phyloP scores from a whole-genome alignment of 2,113 vertebrate species.

The Ranitomeya imitator region DNA sequence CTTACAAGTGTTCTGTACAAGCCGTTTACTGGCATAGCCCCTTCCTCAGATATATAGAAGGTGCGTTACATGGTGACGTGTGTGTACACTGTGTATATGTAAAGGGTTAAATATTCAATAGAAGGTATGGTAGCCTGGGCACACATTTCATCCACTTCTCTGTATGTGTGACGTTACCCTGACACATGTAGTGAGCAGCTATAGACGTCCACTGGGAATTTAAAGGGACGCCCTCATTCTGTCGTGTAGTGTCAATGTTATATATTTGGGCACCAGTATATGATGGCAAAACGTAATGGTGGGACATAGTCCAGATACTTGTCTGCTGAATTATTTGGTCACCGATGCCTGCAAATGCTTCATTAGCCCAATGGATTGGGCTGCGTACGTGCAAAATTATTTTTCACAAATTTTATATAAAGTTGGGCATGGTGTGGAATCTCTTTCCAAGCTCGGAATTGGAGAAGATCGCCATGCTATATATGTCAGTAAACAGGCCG shows the following conservation, averaged over 20 bases:
- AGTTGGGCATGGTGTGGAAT: too few species aligned
- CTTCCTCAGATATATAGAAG: background rate
- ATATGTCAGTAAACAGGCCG: too few species aligned
- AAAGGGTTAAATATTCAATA: background rate
- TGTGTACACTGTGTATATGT: constrained; percentile 1
- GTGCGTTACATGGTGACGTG: background rate
- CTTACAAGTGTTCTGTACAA: background rate
- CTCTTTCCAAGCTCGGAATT: too few species aligned
- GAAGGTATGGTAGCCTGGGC: background rate
- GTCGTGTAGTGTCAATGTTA: background rate
- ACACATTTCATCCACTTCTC: background rate
- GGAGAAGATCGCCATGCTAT: too few species aligned
- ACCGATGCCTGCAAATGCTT: too few species aligned
- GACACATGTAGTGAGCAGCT: background rate
- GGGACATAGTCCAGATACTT: too few species aligned
- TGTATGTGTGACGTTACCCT: background rate
- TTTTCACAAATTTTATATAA: too few species aligned
- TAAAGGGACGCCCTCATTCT: background rate
- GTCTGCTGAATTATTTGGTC: too few species aligned
- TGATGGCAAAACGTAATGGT: too few species aligned
- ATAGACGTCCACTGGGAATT: background rate
- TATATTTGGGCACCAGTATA: background rate
- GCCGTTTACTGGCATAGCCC: background rate
- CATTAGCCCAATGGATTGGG: too few species aligned
- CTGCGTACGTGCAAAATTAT: too few species aligned